These are phyloP conservation scores for Macropis europaea DNA, from an alignment of 2,888 invertebrate genomes.

Conservation along the genomic window DNA sequence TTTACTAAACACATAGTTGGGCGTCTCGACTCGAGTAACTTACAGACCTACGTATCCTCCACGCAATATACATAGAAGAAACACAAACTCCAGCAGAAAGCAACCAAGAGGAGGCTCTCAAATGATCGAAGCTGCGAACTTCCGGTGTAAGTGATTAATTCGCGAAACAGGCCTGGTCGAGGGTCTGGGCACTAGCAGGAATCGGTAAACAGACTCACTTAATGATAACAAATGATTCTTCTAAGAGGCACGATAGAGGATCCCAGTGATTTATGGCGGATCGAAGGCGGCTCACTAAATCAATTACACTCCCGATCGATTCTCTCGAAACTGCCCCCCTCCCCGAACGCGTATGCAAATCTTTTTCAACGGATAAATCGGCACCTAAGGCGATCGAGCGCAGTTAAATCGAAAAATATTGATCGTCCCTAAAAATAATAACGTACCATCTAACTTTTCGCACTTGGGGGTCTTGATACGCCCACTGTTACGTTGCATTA, in stretches of 20 bases:
- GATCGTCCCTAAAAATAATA: conserved; percentile 47
- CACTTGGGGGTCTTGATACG: conserved; percentile 52
- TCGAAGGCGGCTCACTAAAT: conserved; percentile 45
- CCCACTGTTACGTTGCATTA: conserved; percentile 42
- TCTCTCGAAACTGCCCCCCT: conserved; percentile 10
- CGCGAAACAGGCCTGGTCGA: background rate
- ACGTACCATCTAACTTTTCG: conserved; percentile 49
- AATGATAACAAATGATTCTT: conserved; percentile 52
- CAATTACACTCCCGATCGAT: conserved; percentile 52
- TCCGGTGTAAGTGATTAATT: background rate
- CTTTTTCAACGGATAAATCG: conserved; percentile 46
- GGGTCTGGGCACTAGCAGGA: background rate
- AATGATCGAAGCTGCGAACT: too few relatives aligned
- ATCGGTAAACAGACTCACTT: conserved; percentile 25
- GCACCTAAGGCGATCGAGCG: conserved; percentile 27
- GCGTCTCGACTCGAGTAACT: too few relatives aligned
- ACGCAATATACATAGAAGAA: too few relatives aligned
- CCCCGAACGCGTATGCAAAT: conserved; percentile 26
- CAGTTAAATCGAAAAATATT: conserved; percentile 51
- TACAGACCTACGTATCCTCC: too few relatives aligned
- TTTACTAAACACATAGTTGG: too few relatives aligned
- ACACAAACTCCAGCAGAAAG: too few relatives aligned
- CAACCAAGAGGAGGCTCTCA: too few relatives aligned
- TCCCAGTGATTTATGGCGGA: conserved; percentile 49
- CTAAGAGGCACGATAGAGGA: conserved; percentile 25